Conservation (phyloP, 2,888 invertebrate genomes). For the Rhyacophila evoluta region DNA sequence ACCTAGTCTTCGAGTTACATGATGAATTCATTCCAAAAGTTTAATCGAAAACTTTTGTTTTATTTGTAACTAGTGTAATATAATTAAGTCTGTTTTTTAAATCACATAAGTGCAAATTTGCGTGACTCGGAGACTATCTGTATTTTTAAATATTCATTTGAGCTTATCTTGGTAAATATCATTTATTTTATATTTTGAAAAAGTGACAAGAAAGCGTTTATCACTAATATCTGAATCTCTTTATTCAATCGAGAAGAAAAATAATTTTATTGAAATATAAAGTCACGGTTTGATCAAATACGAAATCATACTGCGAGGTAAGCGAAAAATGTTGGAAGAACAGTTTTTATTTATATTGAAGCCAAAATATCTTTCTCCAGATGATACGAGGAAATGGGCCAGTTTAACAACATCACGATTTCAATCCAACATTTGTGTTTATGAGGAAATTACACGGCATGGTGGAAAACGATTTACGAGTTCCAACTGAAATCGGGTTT, state of each 20-base stretch:
- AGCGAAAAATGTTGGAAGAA: background rate
- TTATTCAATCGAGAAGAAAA: background rate
- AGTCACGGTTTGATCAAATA: background rate
- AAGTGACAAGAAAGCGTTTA: no score
- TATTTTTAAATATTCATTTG: no score
- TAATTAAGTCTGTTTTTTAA: no score
- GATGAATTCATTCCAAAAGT: no score
- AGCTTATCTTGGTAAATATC: no score
- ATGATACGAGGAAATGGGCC: background rate
- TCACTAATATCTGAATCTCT: no score
- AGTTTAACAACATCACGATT: background rate
- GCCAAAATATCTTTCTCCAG: background rate
- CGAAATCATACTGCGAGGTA: background rate
- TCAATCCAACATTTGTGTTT: constrained; percentile 1
- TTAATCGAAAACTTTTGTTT: no score
- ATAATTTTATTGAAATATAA: background rate
- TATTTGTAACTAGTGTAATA: no score
- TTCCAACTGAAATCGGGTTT: background rate
- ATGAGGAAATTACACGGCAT: constrained; percentile 12
- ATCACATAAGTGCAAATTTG: no score
- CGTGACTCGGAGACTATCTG: no score
- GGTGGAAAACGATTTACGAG: constrained; percentile 4
- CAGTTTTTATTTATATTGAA: background rate
- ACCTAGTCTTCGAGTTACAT: no score
- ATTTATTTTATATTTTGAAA: no score